A percentile compares a stretch with the other conserved stretches of the same genome.
These are phyloP conservation scores for Guaruba guarouba DNA, from an alignment of 2,113 vertebrate species.

Conservation along the genomic window DNA sequence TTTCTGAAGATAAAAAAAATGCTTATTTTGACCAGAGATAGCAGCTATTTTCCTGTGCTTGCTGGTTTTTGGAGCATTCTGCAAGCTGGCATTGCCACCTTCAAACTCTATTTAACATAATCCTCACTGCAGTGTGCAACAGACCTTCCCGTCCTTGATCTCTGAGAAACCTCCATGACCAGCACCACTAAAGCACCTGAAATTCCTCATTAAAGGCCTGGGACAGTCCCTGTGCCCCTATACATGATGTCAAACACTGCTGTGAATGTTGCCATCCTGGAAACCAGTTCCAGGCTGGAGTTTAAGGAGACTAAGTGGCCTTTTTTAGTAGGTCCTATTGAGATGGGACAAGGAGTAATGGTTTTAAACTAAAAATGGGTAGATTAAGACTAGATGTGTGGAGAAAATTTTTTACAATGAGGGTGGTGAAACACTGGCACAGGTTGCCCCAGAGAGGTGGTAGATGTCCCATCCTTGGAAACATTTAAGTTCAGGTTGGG, in stretches of 20 bases:
- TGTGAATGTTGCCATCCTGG: fast-evolving
- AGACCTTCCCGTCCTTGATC: not conserved
- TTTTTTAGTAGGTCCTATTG: not conserved
- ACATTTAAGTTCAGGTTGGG: not conserved
- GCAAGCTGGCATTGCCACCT: not conserved
- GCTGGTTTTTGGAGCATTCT: not conserved
- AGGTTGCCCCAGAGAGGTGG: not conserved
- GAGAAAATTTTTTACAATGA: not conserved
- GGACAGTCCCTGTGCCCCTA: not conserved
- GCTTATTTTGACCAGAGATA: not conserved
- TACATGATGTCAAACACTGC: not conserved
- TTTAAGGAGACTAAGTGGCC: not conserved
- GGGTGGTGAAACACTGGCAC: not conserved
- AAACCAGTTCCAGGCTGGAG: not conserved
- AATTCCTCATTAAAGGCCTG: not conserved
- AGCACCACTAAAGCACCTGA: not conserved
- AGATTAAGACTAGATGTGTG: not conserved
- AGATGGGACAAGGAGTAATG: not conserved
- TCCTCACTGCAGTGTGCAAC: not conserved
- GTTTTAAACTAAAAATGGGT: not conserved
- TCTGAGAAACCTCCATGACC: not conserved
- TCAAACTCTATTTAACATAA: not conserved
- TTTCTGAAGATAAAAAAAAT: not conserved
- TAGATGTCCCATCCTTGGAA: not conserved
- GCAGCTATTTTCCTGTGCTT: not conserved